Percentiles rank a stretch among this genome's conserved stretches.
Conservation (phyloP, 2,888 invertebrate genomes). For the Byasa hedistus region DNA sequence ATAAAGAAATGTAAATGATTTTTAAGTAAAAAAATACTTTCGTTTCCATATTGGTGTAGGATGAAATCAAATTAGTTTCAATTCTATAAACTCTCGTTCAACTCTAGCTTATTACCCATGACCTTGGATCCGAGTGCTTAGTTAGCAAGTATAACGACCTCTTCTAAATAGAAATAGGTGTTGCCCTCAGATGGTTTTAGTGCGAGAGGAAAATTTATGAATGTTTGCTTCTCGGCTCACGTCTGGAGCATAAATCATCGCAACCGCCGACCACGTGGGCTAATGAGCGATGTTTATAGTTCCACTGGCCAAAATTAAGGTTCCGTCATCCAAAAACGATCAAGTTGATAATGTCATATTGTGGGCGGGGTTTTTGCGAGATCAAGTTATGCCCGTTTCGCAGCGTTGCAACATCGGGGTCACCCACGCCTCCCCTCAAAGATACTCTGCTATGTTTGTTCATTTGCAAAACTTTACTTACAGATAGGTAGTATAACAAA, state of each 20-base stretch:
- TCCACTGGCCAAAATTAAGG: constrained; percentile 11
- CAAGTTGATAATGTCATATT: constrained; percentile 21
- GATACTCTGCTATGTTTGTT: constrained; percentile 7
- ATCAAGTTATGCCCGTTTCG: constrained; percentile 26
- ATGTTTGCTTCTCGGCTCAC: constrained; percentile 10
- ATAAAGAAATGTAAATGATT: too few species aligned
- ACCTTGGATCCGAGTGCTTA: constrained; percentile 10
- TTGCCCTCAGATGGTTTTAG: constrained; percentile 4
- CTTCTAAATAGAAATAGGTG: constrained; percentile 8
- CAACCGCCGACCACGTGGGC: constrained; percentile 8
- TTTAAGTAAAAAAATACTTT: neutral
- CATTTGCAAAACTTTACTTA: neutral
- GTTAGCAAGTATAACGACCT: constrained; percentile 9
- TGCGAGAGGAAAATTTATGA: constrained; percentile 18
- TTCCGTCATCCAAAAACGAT: constrained; percentile 16
- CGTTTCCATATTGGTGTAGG: neutral
- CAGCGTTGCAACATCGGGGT: constrained; percentile 28
- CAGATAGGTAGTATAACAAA: too few species aligned
- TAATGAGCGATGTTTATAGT: constrained; percentile 15
- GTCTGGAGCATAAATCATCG: constrained; percentile 14
- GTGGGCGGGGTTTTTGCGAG: constrained; percentile 24
- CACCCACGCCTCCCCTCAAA: constrained; percentile 20
- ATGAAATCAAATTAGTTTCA: neutral
- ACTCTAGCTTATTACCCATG: constrained; percentile 1
- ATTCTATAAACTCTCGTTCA: neutral